A percentile compares a stretch with the other conserved stretches of the same genome.
phyloP scores from a whole-genome alignment of 1,140 invertebrate species.

The Contarinia nasturtii region DNA sequence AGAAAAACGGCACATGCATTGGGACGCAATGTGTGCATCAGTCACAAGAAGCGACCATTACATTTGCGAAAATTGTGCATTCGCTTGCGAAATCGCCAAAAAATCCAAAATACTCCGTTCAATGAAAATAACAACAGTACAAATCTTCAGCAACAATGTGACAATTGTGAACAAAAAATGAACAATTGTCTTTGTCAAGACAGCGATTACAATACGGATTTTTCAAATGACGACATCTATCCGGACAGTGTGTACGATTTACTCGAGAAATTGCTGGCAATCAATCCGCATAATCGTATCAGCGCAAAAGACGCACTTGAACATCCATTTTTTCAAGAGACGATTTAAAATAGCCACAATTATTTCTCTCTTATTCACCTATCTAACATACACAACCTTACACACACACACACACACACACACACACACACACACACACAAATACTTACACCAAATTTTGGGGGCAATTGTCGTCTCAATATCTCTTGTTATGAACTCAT shows the following conservation, averaged over 20 bases:
- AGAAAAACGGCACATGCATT: constrained; percentile 44
- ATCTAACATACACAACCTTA: too few species aligned
- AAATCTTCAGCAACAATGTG: constrained; percentile 7
- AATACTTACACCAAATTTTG: too few species aligned
- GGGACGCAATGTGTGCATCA: constrained; percentile 33
- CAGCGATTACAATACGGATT: constrained; percentile 12
- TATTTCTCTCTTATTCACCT: not conserved
- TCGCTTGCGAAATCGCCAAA: constrained; percentile 20
- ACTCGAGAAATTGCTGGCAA: constrained; percentile 97
- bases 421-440: too few species aligned
- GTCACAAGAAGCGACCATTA: constrained; percentile 27
- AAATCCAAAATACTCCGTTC: constrained; percentile 10
- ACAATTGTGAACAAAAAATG: constrained; percentile 21
- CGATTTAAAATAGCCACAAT: not conserved
- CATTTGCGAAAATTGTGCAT: constrained; percentile 31
- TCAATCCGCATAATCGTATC: constrained; percentile 96
- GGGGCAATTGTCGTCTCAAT: too few species aligned
- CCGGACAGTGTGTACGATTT: constrained; percentile 72
- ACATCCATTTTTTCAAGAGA: constrained; percentile 53
- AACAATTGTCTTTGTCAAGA: constrained; percentile 20
- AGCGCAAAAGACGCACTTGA: constrained; percentile 93
- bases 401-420: too few species aligned
- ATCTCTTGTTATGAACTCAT: too few species aligned
- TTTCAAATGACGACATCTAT: constrained; percentile 15
- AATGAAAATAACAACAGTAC: constrained; percentile 8